Conservation (phyloP, 2,888 invertebrate genomes). For the Dasysyrphus tricinctus region DNA sequence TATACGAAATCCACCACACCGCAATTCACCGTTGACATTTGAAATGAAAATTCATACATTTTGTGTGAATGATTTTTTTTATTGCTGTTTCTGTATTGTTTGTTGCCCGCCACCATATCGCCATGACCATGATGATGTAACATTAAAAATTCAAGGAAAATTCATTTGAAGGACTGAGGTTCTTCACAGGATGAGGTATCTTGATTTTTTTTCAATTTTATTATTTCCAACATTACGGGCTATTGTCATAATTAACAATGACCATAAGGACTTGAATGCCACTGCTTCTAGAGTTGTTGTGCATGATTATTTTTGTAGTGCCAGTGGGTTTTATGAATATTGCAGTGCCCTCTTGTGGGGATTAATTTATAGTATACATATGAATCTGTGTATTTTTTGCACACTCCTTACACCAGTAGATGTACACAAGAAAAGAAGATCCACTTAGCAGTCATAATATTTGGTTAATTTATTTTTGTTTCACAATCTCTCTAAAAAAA, state of each 20-base stretch:
- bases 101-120: neutral
- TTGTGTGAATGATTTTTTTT: neutral
- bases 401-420: neutral
- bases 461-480: neutral
- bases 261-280: slow-evolving; percentile 36
- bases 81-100: neutral
- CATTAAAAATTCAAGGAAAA: slow-evolving; percentile 55
- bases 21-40: slow-evolving; percentile 39
- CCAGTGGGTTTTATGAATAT: slow-evolving; percentile 58
- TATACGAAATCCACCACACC: slow-evolving; percentile 29
- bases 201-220: slow-evolving; percentile 12
- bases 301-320: slow-evolving; percentile 34
- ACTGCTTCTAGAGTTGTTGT: neutral
- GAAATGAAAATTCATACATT: slow-evolving; percentile 38
- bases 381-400: neutral
- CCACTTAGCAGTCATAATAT: neutral
- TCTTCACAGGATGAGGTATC: slow-evolving; percentile 36
- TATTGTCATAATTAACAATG: slow-evolving; percentile 66
- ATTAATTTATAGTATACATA: neutral
- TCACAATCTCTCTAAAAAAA: neutral
- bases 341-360: slow-evolving; percentile 22
- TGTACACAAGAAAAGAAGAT: neutral
- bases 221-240: slow-evolving; percentile 52
- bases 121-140: slow-evolving; percentile 1
- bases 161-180: slow-evolving; percentile 20